Percentiles rank a stretch among this genome's conserved stretches.
Evolutionary conservation across 2,797 vertebrate genomes (phyloP).

Genomic region (Cryptoblepharus egeriae): DNA sequence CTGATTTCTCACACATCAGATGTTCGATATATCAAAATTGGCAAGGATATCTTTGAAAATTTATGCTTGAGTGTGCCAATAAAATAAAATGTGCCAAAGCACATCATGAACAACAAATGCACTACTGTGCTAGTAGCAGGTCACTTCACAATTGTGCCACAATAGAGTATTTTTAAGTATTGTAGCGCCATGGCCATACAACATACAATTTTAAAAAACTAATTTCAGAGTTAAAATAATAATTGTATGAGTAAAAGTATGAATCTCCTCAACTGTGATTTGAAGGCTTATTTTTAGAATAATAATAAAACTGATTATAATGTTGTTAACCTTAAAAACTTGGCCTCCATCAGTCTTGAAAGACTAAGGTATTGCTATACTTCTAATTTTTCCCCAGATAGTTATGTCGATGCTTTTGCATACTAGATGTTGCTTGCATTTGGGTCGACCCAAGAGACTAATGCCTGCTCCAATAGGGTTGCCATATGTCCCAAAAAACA

Average conservation of each 20-base stretch:
- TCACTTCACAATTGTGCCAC: neutral
- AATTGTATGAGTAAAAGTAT: neutral
- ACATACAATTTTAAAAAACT: conserved; percentile 17
- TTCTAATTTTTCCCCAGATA: too few relatives aligned
- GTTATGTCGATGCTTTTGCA: neutral
- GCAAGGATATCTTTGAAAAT: conserved; percentile 17
- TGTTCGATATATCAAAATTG: conserved; percentile 17
- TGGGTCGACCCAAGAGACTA: too few relatives aligned
- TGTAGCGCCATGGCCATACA: neutral
- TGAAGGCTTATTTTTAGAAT: neutral
- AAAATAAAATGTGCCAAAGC: conserved; percentile 21
- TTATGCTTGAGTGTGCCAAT: neutral
- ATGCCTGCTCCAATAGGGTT: too few relatives aligned
- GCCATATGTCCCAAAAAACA: too few relatives aligned
- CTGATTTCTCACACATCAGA: conserved; percentile 23
- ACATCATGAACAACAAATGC: neutral
- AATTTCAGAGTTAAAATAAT: neutral
- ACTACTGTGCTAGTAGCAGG: neutral
- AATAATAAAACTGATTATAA: too few relatives aligned
- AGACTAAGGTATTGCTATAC: too few relatives aligned
- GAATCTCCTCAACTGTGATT: neutral
- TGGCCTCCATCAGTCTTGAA: too few relatives aligned
- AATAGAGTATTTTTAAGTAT: conserved; percentile 13
- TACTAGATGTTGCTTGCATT: neutral
- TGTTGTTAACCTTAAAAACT: too few relatives aligned